Evolutionary conservation across 2,113 vertebrate genomes (phyloP).

Genomic region (Acanthisitta chloris): DNA sequence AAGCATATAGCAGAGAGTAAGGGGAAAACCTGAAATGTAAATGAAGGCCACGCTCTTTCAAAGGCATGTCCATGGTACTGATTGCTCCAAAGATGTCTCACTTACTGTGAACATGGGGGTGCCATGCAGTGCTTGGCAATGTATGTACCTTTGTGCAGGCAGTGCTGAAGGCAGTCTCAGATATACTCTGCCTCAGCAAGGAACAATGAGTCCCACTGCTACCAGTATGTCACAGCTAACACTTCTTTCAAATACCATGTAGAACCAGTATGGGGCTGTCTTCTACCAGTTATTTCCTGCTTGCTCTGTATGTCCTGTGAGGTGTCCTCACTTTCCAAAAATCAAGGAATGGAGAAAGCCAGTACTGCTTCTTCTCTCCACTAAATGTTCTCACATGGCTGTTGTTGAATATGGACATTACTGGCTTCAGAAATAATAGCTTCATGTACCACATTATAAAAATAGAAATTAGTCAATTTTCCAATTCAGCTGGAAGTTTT

Average conservation of each 20-base stretch:
- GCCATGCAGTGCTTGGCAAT: background rate
- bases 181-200: background rate
- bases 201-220: background rate
- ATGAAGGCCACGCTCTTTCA: background rate
- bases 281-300: background rate
- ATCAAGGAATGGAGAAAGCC: background rate
- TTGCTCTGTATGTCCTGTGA: background rate
- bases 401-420: background rate
- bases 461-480: constrained; percentile 58
- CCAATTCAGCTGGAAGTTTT: constrained; percentile 54
- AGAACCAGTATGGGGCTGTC: background rate
- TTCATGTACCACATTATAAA: constrained; percentile 28
- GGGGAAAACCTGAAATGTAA: background rate
- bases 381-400: background rate
- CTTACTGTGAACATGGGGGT: background rate
- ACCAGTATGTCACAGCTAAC: background rate
- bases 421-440: constrained; percentile 25
- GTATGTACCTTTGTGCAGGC: background rate
- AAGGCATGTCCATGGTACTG: background rate
- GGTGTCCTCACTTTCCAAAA: background rate
- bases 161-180: background rate
- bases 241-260: background rate
- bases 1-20: background rate
- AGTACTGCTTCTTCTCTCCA: background rate
- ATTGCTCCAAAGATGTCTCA: background rate